Percentiles rank a stretch among this genome's conserved stretches.
These are phyloP conservation scores for Bettongia penicillata DNA, from an alignment of 2,113 vertebrate species.

Conservation along the genomic window DNA sequence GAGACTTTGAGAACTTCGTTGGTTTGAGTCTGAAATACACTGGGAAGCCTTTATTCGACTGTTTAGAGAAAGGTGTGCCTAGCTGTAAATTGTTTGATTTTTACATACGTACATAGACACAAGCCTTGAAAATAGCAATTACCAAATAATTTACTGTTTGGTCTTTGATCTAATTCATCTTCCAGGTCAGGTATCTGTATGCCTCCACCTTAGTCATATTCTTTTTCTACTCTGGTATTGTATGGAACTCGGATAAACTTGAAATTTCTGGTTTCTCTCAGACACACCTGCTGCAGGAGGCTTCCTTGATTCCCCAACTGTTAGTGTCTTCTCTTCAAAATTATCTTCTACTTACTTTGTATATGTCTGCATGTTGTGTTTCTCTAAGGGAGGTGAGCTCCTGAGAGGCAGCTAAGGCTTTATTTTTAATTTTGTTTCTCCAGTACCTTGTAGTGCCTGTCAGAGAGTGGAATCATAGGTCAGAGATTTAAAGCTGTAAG, in stretches of 20 bases:
- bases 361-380: not conserved
- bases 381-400: not conserved
- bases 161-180: not conserved
- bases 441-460: not conserved
- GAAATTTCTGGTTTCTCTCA: not conserved
- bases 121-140: not conserved
- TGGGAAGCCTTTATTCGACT: slow-evolving; percentile 14
- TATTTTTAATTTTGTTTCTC: not conserved
- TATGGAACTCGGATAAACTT: not conserved
- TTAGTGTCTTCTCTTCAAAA: not conserved
- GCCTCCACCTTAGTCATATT: not conserved
- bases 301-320: not conserved
- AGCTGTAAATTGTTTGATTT: not conserved
- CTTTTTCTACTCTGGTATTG: not conserved
- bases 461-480: no score
- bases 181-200: not conserved
- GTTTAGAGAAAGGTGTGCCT: not conserved
- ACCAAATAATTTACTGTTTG: not conserved
- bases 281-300: not conserved
- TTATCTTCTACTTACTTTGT: not conserved
- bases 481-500: not conserved
- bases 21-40: slow-evolving; percentile 25
- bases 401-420: not conserved
- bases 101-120: not conserved
- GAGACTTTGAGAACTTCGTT: slow-evolving; percentile 24